Evolutionary conservation across 2,888 invertebrate genomes (phyloP).

Genomic region (Micropterix aruncella): DNA sequence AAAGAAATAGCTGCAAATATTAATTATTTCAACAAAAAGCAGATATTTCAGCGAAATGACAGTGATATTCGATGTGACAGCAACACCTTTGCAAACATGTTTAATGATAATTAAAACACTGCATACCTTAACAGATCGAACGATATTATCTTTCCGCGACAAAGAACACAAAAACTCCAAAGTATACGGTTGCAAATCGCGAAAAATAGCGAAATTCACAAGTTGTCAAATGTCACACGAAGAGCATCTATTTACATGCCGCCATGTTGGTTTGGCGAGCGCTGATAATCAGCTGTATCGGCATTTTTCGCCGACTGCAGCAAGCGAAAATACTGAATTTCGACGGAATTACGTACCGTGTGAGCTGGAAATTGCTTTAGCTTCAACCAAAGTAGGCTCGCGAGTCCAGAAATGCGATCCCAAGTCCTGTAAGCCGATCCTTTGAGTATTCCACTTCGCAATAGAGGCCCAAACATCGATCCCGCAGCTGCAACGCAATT

Average conservation of each 20-base stretch:
- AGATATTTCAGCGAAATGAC: too few relatives aligned
- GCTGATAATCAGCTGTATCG: conserved; percentile 2
- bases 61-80: too few relatives aligned
- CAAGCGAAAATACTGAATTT: neutral
- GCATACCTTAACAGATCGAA: neutral
- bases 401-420: conserved; percentile 48
- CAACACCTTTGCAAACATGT: too few relatives aligned
- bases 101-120: too few relatives aligned
- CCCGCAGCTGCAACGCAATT: conserved; percentile 32
- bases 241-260: conserved; percentile 28
- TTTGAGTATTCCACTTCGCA: conserved; percentile 50
- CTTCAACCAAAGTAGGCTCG: conserved; percentile 47
- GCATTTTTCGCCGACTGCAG: conserved; percentile 1
- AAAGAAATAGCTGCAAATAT: too few relatives aligned
- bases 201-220: too few relatives aligned
- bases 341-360: conserved; percentile 19
- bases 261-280: conserved; percentile 28
- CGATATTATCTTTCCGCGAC: neutral
- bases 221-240: neutral
- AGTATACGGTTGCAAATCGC: too few relatives aligned
- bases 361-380: conserved; percentile 23
- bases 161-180: too few relatives aligned
- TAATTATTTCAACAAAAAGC: too few relatives aligned
- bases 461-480: conserved; percentile 55
- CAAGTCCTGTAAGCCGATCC: conserved; percentile 55